These are phyloP conservation scores for Sterna hirundo DNA, from an alignment of 2,113 vertebrate species.

Conservation along the genomic window DNA sequence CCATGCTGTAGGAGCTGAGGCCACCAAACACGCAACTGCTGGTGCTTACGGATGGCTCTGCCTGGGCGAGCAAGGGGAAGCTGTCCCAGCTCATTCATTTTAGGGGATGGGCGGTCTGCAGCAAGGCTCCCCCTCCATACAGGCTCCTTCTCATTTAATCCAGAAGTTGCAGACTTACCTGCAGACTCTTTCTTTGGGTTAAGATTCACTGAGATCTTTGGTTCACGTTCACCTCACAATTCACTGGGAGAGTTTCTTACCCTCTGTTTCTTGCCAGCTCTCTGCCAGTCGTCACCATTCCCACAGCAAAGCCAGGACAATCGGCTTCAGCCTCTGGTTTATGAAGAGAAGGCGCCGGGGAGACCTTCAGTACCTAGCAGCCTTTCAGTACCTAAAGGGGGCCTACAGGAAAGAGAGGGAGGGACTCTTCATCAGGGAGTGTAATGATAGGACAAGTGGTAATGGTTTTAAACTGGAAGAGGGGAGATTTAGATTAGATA, in stretches of 20 bases:
- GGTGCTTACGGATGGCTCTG: background rate
- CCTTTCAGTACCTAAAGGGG: no score
- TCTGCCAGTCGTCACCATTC: background rate
- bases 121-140: background rate
- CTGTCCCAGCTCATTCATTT: background rate
- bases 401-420: no score
- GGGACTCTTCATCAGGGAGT: no score
- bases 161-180: background rate
- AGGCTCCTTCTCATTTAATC: background rate
- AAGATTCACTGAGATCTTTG: background rate
- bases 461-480: no score
- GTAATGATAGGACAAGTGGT: no score
- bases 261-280: background rate
- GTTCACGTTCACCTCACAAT: background rate
- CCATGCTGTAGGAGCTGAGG: background rate
- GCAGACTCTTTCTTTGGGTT: background rate
- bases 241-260: background rate
- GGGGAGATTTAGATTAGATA: no score
- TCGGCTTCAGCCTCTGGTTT: background rate
- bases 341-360: background rate
- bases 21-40: background rate
- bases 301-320: background rate
- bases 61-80: background rate
- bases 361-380: no score
- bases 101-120: background rate